Evolutionary conservation across 2,888 invertebrate species (phyloP), one percentile per base, ranked within the genome.

Genomic region (Andricus quercusramuli): DNA sequence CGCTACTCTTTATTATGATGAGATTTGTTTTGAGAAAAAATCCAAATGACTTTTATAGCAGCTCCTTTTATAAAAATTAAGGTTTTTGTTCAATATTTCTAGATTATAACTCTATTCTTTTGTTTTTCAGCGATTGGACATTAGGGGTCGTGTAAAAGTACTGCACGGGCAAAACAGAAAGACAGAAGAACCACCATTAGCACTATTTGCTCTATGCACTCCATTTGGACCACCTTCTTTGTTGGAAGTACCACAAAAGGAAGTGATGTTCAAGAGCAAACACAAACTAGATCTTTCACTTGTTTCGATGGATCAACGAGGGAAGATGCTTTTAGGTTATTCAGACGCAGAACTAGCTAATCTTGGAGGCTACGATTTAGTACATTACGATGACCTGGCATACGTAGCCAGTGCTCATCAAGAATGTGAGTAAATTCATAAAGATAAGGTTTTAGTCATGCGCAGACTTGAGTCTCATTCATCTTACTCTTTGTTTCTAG

Each of bases 241-340:
- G 78, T 94, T 99, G 80, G 99, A 99, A 93, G 97, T 99, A 86
- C 99, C 99, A 6, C 98, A 99, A 91, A 98, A 99, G 93, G 99
- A 99, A 94, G 97, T 99, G 88, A 99, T 99, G 97, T 99, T 99
- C 94, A 99, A 99, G 94, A 99, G 98, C 93, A 99, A 99, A 94
- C 99, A 99, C 94, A 99, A 99, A 93, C 95, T 99, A 89, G 99
- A 99, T 93, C 95, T 99, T 81, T 96, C 98, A 83, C 95, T 99
- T 85, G 97, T 99, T 87, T 99, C 98, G 66, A 99, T 99, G 98
- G 99, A 99, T 94, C 98, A 98, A 94, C 95, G 98, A 90, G 99
- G 99, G 83, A 98, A 99, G 93, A 96, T 98, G 95, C 94, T 99
- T 85, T 94, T 99, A 85, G 99, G 98, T 20, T 99, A 98, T 93